Base-by-base conservation (phyloP, 2,113 vertebrate species). In the Ammodytes marinus region DNA sequence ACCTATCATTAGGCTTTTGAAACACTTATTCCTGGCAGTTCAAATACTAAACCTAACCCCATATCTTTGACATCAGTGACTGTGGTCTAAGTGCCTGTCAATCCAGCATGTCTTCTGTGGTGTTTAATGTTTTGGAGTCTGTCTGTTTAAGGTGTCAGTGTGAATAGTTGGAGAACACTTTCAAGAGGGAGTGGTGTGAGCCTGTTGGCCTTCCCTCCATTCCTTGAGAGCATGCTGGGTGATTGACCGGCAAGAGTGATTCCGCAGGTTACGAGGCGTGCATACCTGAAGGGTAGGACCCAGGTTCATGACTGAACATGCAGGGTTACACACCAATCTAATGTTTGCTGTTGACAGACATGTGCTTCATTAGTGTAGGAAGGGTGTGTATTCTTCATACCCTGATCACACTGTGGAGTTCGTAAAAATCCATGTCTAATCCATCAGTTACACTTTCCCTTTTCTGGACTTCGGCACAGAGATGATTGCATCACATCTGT, bases 221-320 rank as follows among this genome's bases (percentile, higher is more conserved):
- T 57, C 53, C 37, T 80, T 63, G 40, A 69, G 65, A 54, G 63
- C 73, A 69, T 53, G 47, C 43, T 61, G 52, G 27, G 46, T 88
- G 91, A 93, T 39, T 94, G 91, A 88, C 92, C 88, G 90, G 52
- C 52, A 9, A 69, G 71, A 88, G 78, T 80, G 80, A 84, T 83
- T 74, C n/a, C 72, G 35, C 45, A 75, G 89, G 83, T 88, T 76
- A 67, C 1, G 1, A 53, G 45, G 73, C 8, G 65, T 83, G 61
- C 69, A 87, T 66, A 73, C 67, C 59, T 77, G 66, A 87, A 70
- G 75, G 80, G 71, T 64, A 69, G 69, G 59, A 65, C 72, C 52
- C 49, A 64, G 35, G 74, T 72, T 89, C 90, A 72, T 86, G 91
- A 86, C 84, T 43, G 45, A 79, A 84, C 90, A 61, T 55, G 91